Evolutionary conservation across 2,797 vertebrate species (phyloP).

Genomic region (Oreochromis grahami): DNA sequence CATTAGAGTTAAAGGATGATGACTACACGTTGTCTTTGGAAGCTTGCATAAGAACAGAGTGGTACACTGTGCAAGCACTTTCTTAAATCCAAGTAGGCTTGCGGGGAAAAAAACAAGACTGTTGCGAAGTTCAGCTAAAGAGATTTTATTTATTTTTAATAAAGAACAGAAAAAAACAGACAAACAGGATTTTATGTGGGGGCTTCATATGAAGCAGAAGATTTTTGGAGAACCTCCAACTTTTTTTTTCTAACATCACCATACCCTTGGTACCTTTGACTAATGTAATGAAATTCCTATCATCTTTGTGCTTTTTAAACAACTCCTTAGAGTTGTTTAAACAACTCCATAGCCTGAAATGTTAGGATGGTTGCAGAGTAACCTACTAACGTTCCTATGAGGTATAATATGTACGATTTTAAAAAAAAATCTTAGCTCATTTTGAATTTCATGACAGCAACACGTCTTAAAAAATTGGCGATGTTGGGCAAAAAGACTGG

Average conservation of each 20-base stretch:
- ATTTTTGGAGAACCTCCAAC: neutral
- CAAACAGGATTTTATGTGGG: neutral
- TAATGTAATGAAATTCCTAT: neutral
- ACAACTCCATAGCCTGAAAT: neutral
- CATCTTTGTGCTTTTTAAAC: neutral
- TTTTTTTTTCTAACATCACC: neutral
- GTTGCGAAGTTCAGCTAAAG: neutral
- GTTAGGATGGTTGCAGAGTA: neutral
- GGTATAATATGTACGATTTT: neutral
- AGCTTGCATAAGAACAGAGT: neutral
- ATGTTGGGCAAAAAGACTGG: neutral
- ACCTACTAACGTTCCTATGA: neutral
- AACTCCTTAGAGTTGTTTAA: neutral
- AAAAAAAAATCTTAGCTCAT: neutral
- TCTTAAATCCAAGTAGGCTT: neutral
- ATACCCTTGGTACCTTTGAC: neutral
- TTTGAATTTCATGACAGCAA: neutral
- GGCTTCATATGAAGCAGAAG: neutral
- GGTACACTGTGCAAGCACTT: neutral
- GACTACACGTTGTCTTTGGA: slow-evolving; percentile 30
- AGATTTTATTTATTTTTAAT: neutral
- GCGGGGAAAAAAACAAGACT: neutral
- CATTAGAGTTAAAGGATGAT: slow-evolving; percentile 15
- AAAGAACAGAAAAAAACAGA: neutral
- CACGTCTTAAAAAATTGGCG: neutral